These are phyloP conservation scores for Chelon auratus DNA, from an alignment of 2,797 vertebrate genomes.

Conservation along the genomic window DNA sequence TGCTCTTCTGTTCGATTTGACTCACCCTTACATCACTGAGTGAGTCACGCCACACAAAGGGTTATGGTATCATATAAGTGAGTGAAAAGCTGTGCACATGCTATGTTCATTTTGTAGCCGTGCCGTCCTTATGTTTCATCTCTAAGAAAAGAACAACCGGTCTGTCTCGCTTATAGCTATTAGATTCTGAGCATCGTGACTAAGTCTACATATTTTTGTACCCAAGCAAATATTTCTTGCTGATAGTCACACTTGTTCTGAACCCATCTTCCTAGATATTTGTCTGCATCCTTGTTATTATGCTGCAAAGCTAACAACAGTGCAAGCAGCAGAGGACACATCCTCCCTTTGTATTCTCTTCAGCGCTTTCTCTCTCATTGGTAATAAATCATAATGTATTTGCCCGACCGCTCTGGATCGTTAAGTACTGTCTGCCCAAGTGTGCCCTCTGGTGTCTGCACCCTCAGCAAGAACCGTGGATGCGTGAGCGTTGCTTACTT, in stretches of 20 bases:
- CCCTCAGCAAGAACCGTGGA: slow-evolving; percentile 55
- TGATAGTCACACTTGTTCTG: slow-evolving; percentile 12
- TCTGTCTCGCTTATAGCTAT: slow-evolving; percentile 1
- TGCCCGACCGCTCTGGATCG: slow-evolving; percentile 58
- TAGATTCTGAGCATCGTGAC: not conserved
- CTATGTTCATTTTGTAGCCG: slow-evolving; percentile 46
- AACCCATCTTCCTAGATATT: slow-evolving; percentile 25
- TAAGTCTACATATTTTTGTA: slow-evolving; percentile 28
- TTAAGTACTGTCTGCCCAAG: slow-evolving; percentile 65
- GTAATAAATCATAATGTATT: slow-evolving; percentile 75
- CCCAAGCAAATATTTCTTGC: slow-evolving; percentile 19
- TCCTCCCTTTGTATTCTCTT: slow-evolving; percentile 39
- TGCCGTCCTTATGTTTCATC: slow-evolving; percentile 33
- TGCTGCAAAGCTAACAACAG: slow-evolving; percentile 14
- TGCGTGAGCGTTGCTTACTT: slow-evolving; percentile 65
- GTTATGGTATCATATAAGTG: slow-evolving; percentile 39
- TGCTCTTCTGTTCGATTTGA: slow-evolving; percentile 54
- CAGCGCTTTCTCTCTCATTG: slow-evolving; percentile 25
- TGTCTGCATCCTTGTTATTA: slow-evolving; percentile 38
- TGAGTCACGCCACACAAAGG: slow-evolving; percentile 55
- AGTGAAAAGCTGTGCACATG: slow-evolving; percentile 46
- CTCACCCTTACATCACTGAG: slow-evolving; percentile 62
- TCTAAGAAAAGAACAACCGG: slow-evolving; percentile 41
- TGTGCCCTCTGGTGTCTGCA: slow-evolving; percentile 68
- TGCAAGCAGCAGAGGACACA: slow-evolving; percentile 29